Base-by-base conservation (phyloP, 2,888 invertebrate species). In the Morpho achilles region DNA sequence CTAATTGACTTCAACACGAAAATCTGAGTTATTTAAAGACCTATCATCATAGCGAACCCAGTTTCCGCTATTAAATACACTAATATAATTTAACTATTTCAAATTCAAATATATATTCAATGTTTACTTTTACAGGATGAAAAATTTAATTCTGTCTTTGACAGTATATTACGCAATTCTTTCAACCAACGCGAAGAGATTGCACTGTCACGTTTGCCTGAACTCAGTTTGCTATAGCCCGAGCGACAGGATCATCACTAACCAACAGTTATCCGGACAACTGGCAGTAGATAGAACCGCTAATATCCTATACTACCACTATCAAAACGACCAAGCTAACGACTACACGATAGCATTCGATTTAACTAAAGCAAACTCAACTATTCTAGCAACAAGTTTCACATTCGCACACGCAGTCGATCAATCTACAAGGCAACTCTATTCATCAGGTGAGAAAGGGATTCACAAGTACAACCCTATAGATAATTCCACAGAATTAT, bases 401-500 rank as follows among this genome's bases (percentile, higher is more conserved):
- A 81, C 84, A 0, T 84, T 84, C 58, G 85, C 80, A 0, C 73
- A 79, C 52, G 69, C 85, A 0, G 78, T 86, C 6, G 79, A 86
- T 59, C 80, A 79, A 53, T 48, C 63, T 0, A 82, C 71, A 3
- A 72, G 76, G 55, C 76, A 82, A 42, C 69, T 81, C 0, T 86
- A 80, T 43, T 72, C 83, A 43, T 82, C 84, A 0, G 81, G 80
- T 0, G 72, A 75, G 0, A 72, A 62, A 55, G 87, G 86, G 0
- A 68, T 86, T 7, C 81, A 75, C 47, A 77, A 76, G 64, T 79
- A 81, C 56, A 77, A 71, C 23, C 73, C 76, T 39, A 61, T 16
- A 0, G 67, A 70, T 0, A 81, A 80, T 41, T 61, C 44, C 0
- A 79, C 79, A 0, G 67, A 63, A 6, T 62, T 67, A 4, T 71